Base-by-base conservation (phyloP, 2,113 vertebrate species). In the Apodemus sylvaticus region DNA sequence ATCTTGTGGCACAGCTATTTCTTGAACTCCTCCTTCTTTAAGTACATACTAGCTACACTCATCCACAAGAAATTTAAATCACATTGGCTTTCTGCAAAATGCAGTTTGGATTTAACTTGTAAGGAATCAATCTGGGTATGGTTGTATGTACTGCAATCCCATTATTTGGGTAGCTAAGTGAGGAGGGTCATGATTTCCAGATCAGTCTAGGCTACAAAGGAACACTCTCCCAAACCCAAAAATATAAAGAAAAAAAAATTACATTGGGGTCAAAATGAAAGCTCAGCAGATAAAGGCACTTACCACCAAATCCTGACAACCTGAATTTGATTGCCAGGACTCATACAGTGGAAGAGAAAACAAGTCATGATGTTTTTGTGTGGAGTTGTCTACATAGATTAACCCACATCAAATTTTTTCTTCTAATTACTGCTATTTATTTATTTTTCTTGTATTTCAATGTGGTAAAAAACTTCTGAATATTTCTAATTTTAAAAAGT, bases 401-500 rank as follows among this genome's bases (percentile, higher is more conserved):
- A 85, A 73, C 7, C 55, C 48, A 53, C 64, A 24, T 24, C 6
- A 82, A 70, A 55, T 90, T 89, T 85, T 86, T 87, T 90, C 29
- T 91, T 92, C 16, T 74, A 93, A 71, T 83, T 93, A 93, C 76
- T 66, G 53, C 22, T 91, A 60, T 53, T 51, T 14, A 90, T 13
- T 82, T 86, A 36, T 83, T 87, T 76, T 39, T 51, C 29, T 82
- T 36, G 2, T 8, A 42, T 76, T 95, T 68, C 86, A 96, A 92
- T 71, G n/a, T 85, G 34, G 2, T 42, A 92, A 77, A 26, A 95
- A 96, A n/a, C 26, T 68, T 45, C 17, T 94, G 34, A n/a, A 73
- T 64, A 96, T 51, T 88, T 95, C 48, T 79, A 74, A 95, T n/a
- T 86, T 86, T 78, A 76, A 95, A 68, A 12, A 42, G 1, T 86